Evolutionary conservation across 2,797 vertebrate species (phyloP), one percentile per base, ranked within the genome.

Genomic region (Sitta carolinensis): DNA sequence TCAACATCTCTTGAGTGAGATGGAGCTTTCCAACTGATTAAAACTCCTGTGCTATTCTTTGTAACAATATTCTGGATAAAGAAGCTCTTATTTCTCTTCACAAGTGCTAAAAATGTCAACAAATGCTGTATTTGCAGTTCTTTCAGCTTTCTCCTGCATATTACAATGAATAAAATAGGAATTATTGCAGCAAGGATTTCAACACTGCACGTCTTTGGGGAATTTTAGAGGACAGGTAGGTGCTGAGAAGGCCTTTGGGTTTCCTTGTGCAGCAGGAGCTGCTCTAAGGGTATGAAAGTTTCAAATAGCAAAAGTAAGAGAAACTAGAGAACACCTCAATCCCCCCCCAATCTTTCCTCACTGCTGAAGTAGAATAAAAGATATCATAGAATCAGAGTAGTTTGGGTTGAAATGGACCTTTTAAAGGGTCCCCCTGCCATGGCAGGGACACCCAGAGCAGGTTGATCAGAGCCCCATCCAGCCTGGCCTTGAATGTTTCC

Each of bases 11-110:
- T 80, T 48, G 47, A 90, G 75, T 32, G 75, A 97, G 75, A 63
- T 89, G 82, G 59, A 96, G 87, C 55, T 95, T 95, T 93, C 59
- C 84, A 79, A 42, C 68, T 73, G 87, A 92, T 96, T 95, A 95
- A 93, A 77, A 93, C 67, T 86, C 92, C 89, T 94, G 70, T 83
- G 81, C 84, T 93, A 86, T 84, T 96, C 70, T 93, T 90, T 94
- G 34, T 72, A 95, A 95, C 85, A 96, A 89, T 94, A 78, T 36
- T 89, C 94, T 87, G 79, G 11, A 61, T 93, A 94, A 90, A 93
- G 79, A 73, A 96, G 78, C 47, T 87, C 23, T 79, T 96, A 66
- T 83, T 93, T 90, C 88, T 92, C 93, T 91, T 68, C 52, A 26
- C 38, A 52, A 70, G 42, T 13, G 4, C 61, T 90, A 91, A 95